Percentiles rank a stretch among this genome's conserved stretches.
phyloP scores from a whole-genome alignment of 2,888 invertebrate species.

The Atethmia centrago region DNA sequence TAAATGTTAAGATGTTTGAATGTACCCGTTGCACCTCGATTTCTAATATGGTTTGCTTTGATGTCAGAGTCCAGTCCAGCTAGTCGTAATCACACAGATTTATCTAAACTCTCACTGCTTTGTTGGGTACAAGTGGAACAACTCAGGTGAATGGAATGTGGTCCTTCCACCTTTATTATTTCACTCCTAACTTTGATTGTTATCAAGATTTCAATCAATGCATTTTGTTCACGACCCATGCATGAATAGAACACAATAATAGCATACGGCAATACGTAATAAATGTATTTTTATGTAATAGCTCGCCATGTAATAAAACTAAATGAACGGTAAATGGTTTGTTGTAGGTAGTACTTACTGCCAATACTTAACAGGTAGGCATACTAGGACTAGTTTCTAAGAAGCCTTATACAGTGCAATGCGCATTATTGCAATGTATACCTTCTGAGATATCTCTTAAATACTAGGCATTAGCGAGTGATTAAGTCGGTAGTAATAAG shows the following conservation, averaged over 20 bases:
- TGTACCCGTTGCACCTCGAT: conserved; percentile 69
- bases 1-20: conserved; percentile 73
- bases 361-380: conserved; percentile 29
- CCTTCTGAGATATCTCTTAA: conserved; percentile 28
- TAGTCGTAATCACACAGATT: conserved; percentile 66
- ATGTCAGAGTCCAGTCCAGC: conserved; percentile 69
- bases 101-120: conserved; percentile 69
- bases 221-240: conserved; percentile 47
- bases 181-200: conserved; percentile 64
- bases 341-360: conserved; percentile 34
- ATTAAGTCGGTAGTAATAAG: conserved; percentile 1
- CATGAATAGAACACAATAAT: conserved; percentile 45
- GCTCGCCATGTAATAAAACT: conserved; percentile 39
- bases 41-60: conserved; percentile 72
- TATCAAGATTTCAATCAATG: conserved; percentile 56
- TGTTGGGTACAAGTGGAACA: conserved; percentile 63
- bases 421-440: conserved; percentile 42
- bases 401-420: conserved; percentile 54
- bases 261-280: conserved; percentile 38
- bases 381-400: conserved; percentile 41
- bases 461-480: conserved; percentile 18
- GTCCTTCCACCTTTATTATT: conserved; percentile 68
- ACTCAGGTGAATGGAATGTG: conserved; percentile 73
- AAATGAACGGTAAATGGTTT: conserved; percentile 55
- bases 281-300: conserved; percentile 49